A percentile compares a stretch with the other conserved stretches of the same genome.
Conservation (phyloP, 2,797 vertebrate genomes). For the Echiichthys vipera region DNA sequence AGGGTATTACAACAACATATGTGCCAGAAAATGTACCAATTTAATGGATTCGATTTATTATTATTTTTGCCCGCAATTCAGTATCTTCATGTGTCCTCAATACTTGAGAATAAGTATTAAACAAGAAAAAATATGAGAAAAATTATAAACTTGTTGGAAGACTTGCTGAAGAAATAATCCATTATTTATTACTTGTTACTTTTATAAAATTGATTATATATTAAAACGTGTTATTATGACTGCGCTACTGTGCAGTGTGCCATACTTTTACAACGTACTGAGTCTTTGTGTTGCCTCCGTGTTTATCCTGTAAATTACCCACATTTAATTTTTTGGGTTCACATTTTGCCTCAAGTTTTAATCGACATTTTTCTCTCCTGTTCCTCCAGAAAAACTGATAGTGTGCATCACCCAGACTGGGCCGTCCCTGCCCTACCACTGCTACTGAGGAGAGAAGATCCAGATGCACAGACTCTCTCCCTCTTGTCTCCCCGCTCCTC, state of each 20-base stretch:
- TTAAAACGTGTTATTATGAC: slow-evolving; percentile 59
- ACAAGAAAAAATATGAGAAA: too few species aligned
- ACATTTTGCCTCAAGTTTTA: neutral
- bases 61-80: neutral
- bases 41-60: too few species aligned
- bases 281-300: slow-evolving; percentile 42
- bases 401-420: slow-evolving; percentile 86
- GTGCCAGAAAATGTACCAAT: neutral
- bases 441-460: slow-evolving; percentile 84
- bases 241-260: slow-evolving; percentile 32
- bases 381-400: slow-evolving; percentile 84
- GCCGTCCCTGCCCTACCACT: slow-evolving; percentile 83
- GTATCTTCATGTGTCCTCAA: neutral
- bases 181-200: neutral
- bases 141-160: neutral
- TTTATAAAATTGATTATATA: neutral
- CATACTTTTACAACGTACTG: slow-evolving; percentile 51
- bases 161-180: neutral
- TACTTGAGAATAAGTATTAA: neutral
- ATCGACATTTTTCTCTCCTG: neutral
- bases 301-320: slow-evolving; percentile 6
- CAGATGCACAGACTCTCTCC: slow-evolving; percentile 63
- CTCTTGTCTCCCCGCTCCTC: neutral
- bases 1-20: slow-evolving; percentile 16
- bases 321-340: neutral